Evolutionary conservation across 2,797 vertebrate genomes (phyloP).

Genomic region (Lithobates pipiens): DNA sequence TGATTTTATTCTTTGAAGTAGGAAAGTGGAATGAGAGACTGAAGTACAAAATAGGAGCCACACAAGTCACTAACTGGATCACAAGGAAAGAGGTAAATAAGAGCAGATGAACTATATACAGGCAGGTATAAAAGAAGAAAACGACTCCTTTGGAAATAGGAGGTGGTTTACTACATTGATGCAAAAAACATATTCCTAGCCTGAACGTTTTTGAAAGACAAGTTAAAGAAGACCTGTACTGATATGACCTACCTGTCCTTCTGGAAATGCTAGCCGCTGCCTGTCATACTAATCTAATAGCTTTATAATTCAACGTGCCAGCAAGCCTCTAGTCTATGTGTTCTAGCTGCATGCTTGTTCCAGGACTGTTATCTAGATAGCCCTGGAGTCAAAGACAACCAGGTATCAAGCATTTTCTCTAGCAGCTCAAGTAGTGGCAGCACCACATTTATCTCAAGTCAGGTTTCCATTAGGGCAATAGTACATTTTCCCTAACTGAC

Average conservation of each 20-base stretch:
- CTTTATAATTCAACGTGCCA: no score
- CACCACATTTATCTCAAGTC: no score
- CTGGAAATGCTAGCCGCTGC: not conserved
- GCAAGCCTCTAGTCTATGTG: no score
- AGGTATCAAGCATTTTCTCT: no score
- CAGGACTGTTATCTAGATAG: no score
- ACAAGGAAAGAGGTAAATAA: not conserved
- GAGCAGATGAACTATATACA: not conserved
- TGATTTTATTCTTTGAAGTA: not conserved
- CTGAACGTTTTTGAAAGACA: not conserved
- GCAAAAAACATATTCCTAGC: not conserved
- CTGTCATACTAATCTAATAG: no score
- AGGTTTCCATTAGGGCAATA: no score
- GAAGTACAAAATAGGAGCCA: not conserved
- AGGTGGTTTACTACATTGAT: not conserved
- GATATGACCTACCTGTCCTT: not conserved
- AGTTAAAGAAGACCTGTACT: not conserved
- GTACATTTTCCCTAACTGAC: no score
- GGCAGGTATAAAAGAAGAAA: not conserved
- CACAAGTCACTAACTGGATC: not conserved
- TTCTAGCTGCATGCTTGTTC: no score
- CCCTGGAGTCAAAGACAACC: no score
- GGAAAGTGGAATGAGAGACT: not conserved
- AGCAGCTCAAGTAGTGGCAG: no score
- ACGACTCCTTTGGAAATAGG: not conserved